A percentile compares a stretch with the other conserved stretches of the same genome.
These are phyloP conservation scores for Brachirus orientalis DNA, from an alignment of 2,113 vertebrate species.

Conservation along the genomic window DNA sequence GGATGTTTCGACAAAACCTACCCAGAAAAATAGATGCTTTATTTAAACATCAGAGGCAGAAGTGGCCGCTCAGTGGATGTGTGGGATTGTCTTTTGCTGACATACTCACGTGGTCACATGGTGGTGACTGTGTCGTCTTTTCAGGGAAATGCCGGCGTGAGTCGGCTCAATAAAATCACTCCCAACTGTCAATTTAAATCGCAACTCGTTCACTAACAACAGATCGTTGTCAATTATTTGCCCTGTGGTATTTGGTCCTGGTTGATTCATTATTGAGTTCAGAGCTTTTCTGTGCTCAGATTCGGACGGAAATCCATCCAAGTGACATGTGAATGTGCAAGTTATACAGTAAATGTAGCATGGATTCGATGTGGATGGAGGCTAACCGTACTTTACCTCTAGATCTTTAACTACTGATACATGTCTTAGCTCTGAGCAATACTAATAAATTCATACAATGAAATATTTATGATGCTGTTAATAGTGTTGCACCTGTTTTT, in stretches of 20 bases:
- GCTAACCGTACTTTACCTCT: too few relatives aligned
- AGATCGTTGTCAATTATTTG: constrained; percentile 42
- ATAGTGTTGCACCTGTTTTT: too few relatives aligned
- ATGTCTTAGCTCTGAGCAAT: too few relatives aligned
- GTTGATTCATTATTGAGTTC: constrained; percentile 17
- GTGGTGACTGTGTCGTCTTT: not conserved
- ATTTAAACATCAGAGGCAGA: constrained; percentile 37
- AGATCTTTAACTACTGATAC: too few relatives aligned
- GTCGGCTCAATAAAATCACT: constrained; percentile 39
- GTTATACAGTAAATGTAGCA: too few relatives aligned
- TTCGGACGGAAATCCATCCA: constrained; percentile 31
- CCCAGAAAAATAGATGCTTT: constrained; percentile 8
- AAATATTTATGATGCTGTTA: too few relatives aligned
- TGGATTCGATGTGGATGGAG: too few relatives aligned
- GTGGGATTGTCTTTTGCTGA: constrained; percentile 20
- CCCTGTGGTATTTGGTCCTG: constrained; percentile 32
- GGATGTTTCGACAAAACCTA: not conserved
- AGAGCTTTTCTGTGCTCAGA: constrained; percentile 19
- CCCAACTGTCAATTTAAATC: constrained; percentile 54
- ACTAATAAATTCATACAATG: too few relatives aligned
- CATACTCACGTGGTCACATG: not conserved
- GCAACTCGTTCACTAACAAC: constrained; percentile 35
- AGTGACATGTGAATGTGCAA: not conserved
- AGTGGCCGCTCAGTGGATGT: constrained; percentile 33
- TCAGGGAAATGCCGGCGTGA: not conserved